Percentiles rank a stretch among this genome's conserved stretches.
Evolutionary conservation across 2,888 invertebrate genomes (phyloP).

Genomic region (Lepidochrysops patricia): DNA sequence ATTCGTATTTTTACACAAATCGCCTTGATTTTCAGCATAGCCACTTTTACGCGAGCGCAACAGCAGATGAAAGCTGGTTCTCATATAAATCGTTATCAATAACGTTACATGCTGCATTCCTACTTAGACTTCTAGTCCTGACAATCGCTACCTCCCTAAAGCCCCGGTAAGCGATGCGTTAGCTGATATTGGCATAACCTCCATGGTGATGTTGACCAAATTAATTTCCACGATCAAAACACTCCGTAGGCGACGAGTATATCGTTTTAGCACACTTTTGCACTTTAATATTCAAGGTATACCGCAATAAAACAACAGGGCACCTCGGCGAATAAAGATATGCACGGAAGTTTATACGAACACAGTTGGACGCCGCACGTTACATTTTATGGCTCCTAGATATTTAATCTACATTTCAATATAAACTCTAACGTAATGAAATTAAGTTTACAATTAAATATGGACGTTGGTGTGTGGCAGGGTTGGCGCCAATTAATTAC

Average conservation of each 20-base stretch:
- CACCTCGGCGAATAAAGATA: conserved; percentile 40
- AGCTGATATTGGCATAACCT: too few relatives aligned
- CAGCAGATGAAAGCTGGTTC: too few relatives aligned
- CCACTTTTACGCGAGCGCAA: too few relatives aligned
- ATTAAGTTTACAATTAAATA: conserved; percentile 11
- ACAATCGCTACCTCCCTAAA: too few relatives aligned
- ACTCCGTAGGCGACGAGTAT: not conserved
- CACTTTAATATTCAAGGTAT: conserved; percentile 24
- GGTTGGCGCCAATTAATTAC: not conserved
- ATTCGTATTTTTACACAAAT: too few relatives aligned
- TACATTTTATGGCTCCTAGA: conserved; percentile 42
- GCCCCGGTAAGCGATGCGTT: too few relatives aligned
- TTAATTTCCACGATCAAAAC: not conserved
- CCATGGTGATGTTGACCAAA: not conserved
- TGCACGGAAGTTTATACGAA: conserved; percentile 45
- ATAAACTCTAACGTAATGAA: conserved; percentile 17
- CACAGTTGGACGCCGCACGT: conserved; percentile 60
- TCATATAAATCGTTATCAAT: too few relatives aligned
- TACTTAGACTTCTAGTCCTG: too few relatives aligned
- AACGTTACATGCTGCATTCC: too few relatives aligned
- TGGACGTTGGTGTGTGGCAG: not conserved
- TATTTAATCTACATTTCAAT: conserved; percentile 20
- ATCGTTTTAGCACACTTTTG: conserved; percentile 15
- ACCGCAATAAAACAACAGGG: conserved; percentile 34
- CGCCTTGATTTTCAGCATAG: too few relatives aligned